Evolutionary conservation across 2,888 invertebrate genomes (phyloP).

Genomic region (Drosophila fungiperda): DNA sequence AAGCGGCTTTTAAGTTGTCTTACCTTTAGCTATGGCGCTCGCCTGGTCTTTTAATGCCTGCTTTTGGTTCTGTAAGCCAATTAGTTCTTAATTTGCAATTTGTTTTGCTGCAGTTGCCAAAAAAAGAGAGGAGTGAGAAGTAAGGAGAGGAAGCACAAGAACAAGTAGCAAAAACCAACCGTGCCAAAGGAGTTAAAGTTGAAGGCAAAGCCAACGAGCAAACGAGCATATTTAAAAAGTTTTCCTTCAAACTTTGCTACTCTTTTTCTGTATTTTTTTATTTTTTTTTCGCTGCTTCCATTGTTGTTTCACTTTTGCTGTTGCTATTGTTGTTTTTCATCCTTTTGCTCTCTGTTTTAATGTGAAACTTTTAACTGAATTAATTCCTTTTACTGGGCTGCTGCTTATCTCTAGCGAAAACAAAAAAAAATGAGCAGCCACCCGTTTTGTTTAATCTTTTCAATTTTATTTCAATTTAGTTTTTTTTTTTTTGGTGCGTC

Average conservation of each 20-base stretch:
- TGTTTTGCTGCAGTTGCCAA: slow-evolving; percentile 75
- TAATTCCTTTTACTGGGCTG: slow-evolving; percentile 75
- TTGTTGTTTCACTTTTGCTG: slow-evolving; percentile 50
- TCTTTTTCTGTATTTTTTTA: slow-evolving; percentile 25
- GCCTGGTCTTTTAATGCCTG: slow-evolving; percentile 67
- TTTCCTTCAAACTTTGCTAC: slow-evolving; percentile 72
- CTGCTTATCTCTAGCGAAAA: slow-evolving; percentile 52
- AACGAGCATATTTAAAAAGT: slow-evolving; percentile 79
- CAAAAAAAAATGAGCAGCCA: slow-evolving; percentile 56
- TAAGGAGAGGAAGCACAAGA: background rate
- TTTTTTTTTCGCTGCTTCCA: slow-evolving; percentile 14
- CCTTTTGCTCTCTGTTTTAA: slow-evolving; percentile 56
- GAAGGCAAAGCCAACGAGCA: slow-evolving; percentile 71
- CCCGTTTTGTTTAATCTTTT: slow-evolving; percentile 75
- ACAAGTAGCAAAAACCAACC: slow-evolving; percentile 33
- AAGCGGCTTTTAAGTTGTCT: slow-evolving; percentile 61
- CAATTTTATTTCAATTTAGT: slow-evolving; percentile 31
- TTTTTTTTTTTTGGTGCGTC: background rate
- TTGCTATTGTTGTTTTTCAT: slow-evolving; percentile 23
- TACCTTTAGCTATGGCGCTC: slow-evolving; percentile 27
- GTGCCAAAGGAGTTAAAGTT: slow-evolving; percentile 72
- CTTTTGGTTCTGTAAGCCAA: slow-evolving; percentile 80
- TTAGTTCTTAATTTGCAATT: slow-evolving; percentile 81
- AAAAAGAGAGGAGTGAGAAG: background rate
- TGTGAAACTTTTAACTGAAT: slow-evolving; percentile 79